A percentile compares a stretch with the other conserved stretches of the same genome.
Conservation (phyloP, 2,113 vertebrate species). For the Romanogobio albipinnatus region DNA sequence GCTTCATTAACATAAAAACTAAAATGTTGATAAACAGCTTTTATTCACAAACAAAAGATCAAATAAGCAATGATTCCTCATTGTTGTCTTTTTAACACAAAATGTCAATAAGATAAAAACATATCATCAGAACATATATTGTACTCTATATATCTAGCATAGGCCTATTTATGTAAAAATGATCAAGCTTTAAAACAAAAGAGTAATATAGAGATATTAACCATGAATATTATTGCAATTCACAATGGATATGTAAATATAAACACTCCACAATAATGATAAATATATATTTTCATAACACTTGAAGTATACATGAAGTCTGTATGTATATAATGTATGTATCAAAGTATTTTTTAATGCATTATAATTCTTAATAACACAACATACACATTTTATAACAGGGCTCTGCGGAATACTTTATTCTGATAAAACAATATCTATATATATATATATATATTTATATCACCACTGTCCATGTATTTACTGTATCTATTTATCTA, state of each 20-base stretch:
- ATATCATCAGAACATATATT: conserved; percentile 69
- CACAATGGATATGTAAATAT: conserved; percentile 56
- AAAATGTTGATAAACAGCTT: conserved; percentile 49
- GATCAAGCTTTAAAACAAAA: conserved; percentile 52
- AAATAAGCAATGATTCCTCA: conserved; percentile 64
- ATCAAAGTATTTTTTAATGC: background rate
- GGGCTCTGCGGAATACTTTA: too few relatives aligned
- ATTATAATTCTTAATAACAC: background rate
- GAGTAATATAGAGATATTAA: conserved; percentile 58
- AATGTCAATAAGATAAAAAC: conserved; percentile 72
- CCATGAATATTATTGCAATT: conserved; percentile 75
- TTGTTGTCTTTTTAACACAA: conserved; percentile 74
- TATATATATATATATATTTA: too few relatives aligned
- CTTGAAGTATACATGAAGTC: conserved; percentile 33
- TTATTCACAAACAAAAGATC: conserved; percentile 79
- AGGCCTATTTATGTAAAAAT: conserved; percentile 66
- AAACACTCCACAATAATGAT: conserved; percentile 67
- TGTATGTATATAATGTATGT: background rate
- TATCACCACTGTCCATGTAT: too few relatives aligned
- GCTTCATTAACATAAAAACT: background rate
- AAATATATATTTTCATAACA: conserved; percentile 41
- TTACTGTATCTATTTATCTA: too few relatives aligned
- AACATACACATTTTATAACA: too few relatives aligned
- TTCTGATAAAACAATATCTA: too few relatives aligned
- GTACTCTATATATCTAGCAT: conserved; percentile 61